A percentile compares a stretch with the other conserved stretches of the same genome.
These are phyloP conservation scores for Drosophila sp. DNA, from an alignment of 1,140 invertebrate genomes.

Conservation along the genomic window DNA sequence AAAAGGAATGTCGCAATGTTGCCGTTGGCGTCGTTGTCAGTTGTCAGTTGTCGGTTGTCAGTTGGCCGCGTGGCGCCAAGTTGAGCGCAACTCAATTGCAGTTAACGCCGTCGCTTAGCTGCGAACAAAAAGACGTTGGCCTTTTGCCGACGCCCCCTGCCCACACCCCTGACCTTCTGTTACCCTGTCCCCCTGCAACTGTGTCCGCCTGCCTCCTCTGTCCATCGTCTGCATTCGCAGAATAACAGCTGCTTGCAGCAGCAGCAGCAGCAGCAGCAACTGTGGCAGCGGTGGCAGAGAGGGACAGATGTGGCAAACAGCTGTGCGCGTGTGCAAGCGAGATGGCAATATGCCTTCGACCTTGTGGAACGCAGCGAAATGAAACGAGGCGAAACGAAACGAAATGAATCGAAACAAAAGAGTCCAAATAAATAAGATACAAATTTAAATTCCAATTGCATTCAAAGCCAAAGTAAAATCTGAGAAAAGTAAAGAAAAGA, in stretches of 20 bases:
- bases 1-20: no score
- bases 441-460: constrained; percentile 25
- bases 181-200: neutral
- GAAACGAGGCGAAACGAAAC: constrained; percentile 26
- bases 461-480: constrained; percentile 6
- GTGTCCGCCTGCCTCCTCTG: no score
- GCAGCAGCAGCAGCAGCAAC: constrained; percentile 35
- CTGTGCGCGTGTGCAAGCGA: constrained; percentile 52
- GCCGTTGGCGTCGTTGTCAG: constrained; percentile 23
- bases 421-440: constrained; percentile 27
- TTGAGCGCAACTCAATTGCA: constrained; percentile 57
- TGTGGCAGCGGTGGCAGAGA: constrained; percentile 14
- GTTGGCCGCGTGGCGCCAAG: constrained; percentile 73
- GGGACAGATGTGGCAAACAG: constrained; percentile 41
- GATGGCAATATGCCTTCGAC: constrained; percentile 51
- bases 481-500: no score
- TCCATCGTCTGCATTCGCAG: neutral
- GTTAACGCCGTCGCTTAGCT: constrained; percentile 19
- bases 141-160: neutral
- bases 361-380: constrained; percentile 43
- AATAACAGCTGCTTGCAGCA: constrained; percentile 67
- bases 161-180: neutral
- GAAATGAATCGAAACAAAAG: constrained; percentile 42
- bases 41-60: constrained; percentile 60
- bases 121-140: constrained; percentile 9